phyloP scores from a whole-genome alignment of 2,888 invertebrate genomes.

The Meliscaeva auricollis region DNA sequence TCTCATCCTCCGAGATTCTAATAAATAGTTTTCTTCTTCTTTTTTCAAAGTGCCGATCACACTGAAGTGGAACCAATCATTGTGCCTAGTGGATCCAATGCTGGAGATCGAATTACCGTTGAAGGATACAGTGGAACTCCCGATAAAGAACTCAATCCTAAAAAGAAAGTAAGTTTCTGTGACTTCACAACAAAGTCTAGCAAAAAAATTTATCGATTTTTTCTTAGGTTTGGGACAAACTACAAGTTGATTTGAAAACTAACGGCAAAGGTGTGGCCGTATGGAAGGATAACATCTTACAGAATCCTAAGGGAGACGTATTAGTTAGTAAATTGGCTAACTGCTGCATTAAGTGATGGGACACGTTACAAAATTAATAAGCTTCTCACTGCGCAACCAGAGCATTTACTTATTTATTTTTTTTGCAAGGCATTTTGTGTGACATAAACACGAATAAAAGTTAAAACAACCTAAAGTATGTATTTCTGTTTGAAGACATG shows the following conservation, averaged over 20 bases:
- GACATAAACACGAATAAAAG: conserved; percentile 47
- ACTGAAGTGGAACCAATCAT: conserved; percentile 93
- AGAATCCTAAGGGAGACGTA: conserved; percentile 90
- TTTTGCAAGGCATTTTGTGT: conserved; percentile 52
- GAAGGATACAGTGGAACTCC: conserved; percentile 93
- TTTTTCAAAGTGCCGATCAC: conserved; percentile 88
- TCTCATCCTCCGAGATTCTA: not conserved
- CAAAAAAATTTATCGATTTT: not conserved
- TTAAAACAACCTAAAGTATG: not conserved
- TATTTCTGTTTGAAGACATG: not conserved
- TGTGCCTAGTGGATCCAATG: conserved; percentile 90
- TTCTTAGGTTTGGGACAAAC: conserved; percentile 91
- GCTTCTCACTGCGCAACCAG: conserved; percentile 48
- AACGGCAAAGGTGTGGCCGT: conserved; percentile 90
- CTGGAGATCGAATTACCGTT: conserved; percentile 93
- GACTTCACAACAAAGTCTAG: not conserved
- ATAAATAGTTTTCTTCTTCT: not conserved
- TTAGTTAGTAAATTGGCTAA: conserved; percentile 91
- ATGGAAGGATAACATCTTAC: conserved; percentile 93
- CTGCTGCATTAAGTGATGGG: conserved; percentile 91
- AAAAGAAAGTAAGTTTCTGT: conserved; percentile 90
- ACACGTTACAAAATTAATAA: not conserved
- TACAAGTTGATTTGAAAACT: conserved; percentile 91
- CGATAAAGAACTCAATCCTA: conserved; percentile 95
- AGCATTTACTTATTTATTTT: conserved; percentile 66